Evolutionary conservation across 2,113 vertebrate genomes (phyloP), one percentile per base, ranked within the genome.

Genomic region (Okapia johnstoni): DNA sequence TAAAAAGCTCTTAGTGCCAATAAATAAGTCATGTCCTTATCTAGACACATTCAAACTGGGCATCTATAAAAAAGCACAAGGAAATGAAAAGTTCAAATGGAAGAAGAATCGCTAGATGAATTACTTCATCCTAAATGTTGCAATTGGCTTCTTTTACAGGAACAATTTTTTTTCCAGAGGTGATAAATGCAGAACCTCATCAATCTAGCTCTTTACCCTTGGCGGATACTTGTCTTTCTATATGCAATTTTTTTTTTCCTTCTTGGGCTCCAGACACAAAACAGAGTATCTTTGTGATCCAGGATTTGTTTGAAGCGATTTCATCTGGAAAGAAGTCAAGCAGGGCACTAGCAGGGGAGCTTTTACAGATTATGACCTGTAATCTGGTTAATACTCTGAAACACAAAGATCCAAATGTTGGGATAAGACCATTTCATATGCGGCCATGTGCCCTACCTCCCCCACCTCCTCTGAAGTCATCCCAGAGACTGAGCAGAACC

Each of bases 281-380:
- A 98, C 97, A 97, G 90, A 98, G 88, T 96, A 98, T 98, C 97
- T 89, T 94, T 98, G 98, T 98, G 98, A 98, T 98, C 97, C 98
- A 97, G 98, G 98, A 98, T 99, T 99, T 98, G 98, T 98, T 98
- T 98, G 97, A 99, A 98, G 97, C 98, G 97, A 98, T 98, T 98
- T 99, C 98, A 98, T 98, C 98, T 99, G 98, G 98, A 98, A 99
- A 97, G 98, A 98, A 98, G 98, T 99, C 98, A 98, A 99, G 98
- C 98, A 97, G 98, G 98, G 98, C 91, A 96, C 97, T 98, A 84
- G 98, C 98, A 98, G 98, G 98, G 98, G 98, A 98, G 98, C 98
- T 98, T 98, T 98, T 98, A 98, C 97, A 99, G 98, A 99, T 98
- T 99, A 99, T 97, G 98, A 98, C 98, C 98, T 96, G 85, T 99